These are phyloP conservation scores for Anarhynchus alexandrinus DNA, from an alignment of 2,113 vertebrate species.

Conservation along the genomic window DNA sequence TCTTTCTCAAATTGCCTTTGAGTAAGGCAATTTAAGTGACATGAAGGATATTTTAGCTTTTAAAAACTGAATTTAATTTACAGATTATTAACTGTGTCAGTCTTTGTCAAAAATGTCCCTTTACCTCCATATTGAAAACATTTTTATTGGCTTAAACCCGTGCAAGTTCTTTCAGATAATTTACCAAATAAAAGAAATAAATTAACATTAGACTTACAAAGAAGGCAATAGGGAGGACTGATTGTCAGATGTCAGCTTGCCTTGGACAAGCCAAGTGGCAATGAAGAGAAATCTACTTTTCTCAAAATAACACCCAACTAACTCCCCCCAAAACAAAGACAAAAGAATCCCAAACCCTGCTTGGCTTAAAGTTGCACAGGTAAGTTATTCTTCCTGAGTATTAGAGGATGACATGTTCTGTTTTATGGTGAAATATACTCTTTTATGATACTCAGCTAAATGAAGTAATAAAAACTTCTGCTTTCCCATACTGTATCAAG, in stretches of 20 bases:
- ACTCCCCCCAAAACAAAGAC: background rate
- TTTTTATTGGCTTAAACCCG: conserved; percentile 1
- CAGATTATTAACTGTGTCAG: background rate
- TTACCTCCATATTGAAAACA: background rate
- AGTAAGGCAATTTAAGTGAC: background rate
- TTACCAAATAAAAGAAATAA: conserved; percentile 7
- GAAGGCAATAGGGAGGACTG: background rate
- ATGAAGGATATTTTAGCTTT: background rate
- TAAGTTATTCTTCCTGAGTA: background rate
- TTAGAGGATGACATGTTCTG: background rate
- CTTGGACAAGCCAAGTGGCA: background rate
- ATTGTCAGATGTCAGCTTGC: background rate
- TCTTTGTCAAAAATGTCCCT: background rate
- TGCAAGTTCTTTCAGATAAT: background rate
- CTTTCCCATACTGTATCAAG: background rate
- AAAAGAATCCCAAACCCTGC: background rate
- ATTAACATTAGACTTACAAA: background rate
- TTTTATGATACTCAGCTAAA: conserved; percentile 25
- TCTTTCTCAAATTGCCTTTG: background rate
- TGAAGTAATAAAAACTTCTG: conserved; percentile 26
- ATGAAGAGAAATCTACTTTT: background rate
- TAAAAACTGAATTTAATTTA: background rate
- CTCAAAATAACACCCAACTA: background rate
- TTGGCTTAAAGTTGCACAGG: background rate
- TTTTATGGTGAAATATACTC: background rate